phyloP scores from a whole-genome alignment of 30 jellyfish, hydroid and myxozoan genomes.

The Cassiopea andromeda region DNA sequence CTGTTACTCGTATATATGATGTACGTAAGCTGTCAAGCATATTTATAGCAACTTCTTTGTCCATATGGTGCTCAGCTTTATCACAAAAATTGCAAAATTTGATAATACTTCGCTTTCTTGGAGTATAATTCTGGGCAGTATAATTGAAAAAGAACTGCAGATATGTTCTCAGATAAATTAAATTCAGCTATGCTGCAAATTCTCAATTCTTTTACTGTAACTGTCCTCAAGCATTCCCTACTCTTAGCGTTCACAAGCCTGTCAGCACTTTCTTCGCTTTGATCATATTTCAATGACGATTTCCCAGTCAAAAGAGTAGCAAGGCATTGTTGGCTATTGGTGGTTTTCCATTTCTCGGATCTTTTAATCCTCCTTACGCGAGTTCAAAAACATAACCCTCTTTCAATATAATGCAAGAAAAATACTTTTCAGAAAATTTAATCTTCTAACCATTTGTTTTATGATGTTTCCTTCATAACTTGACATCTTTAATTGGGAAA shows the following conservation, averaged over 20 bases:
- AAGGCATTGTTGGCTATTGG: constrained; percentile 46
- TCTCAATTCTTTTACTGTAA: constrained; percentile 37
- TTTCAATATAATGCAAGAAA: constrained; percentile 25
- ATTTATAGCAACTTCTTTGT: constrained; percentile 24
- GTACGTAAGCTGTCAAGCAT: constrained; percentile 46
- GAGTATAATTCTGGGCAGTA: constrained; percentile 26
- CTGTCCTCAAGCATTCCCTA: constrained; percentile 73
- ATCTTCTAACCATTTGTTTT: constrained; percentile 37
- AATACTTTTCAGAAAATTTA: constrained; percentile 43
- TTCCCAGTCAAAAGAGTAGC: constrained; percentile 21
- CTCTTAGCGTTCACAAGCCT: constrained; percentile 60
- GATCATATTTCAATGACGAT: constrained; percentile 2
- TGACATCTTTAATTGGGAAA: constrained; percentile 65
- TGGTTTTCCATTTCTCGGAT: constrained; percentile 40
- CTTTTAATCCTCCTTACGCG: constrained; percentile 43
- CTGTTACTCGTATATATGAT: neutral
- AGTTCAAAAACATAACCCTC: constrained; percentile 73
- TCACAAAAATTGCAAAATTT: constrained; percentile 20
- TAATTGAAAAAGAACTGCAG: constrained; percentile 31
- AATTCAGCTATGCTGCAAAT: constrained; percentile 46
- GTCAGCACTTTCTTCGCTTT: constrained; percentile 32
- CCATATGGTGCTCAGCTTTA: constrained; percentile 8
- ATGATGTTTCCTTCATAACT: constrained; percentile 47
- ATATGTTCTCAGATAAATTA: neutral
- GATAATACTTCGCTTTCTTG: constrained; percentile 33